A percentile compares a stretch with the other conserved stretches of the same genome.
phyloP scores from a whole-genome alignment of 2,888 invertebrate genomes.

The Chrysopilus asiliformis region DNA sequence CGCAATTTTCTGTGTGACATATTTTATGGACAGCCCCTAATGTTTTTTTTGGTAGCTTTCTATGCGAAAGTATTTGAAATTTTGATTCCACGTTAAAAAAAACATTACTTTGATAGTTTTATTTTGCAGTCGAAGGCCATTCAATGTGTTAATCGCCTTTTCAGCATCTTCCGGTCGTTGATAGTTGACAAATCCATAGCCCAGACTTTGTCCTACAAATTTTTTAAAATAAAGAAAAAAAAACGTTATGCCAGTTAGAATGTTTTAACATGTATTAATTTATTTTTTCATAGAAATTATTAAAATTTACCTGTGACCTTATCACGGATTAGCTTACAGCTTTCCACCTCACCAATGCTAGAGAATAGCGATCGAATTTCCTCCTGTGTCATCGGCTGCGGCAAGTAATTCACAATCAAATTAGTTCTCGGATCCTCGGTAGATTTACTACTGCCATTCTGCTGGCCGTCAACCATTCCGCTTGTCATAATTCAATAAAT shows the following conservation, averaged over 20 bases:
- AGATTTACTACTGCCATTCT: constrained; percentile 55
- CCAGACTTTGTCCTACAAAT: constrained; percentile 84
- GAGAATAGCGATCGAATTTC: constrained; percentile 89
- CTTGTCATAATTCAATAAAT: constrained; percentile 23
- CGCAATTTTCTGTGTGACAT: no score
- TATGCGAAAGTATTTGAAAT: no score
- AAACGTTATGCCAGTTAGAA: no score
- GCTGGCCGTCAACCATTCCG: constrained; percentile 54
- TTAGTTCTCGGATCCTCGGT: constrained; percentile 90
- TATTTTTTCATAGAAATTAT: no score
- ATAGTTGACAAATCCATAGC: constrained; percentile 99
- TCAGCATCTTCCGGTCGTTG: constrained; percentile 94
- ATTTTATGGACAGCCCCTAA: no score
- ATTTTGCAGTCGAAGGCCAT: constrained; percentile 96
- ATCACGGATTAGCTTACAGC: constrained; percentile 93
- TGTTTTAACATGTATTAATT: no score
- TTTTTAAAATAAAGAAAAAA: constrained; percentile 1
- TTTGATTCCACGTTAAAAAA: no score
- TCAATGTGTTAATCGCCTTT: constrained; percentile 95
- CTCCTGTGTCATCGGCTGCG: constrained; percentile 88
- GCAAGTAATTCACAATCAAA: constrained; percentile 89
- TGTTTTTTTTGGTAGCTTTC: no score
- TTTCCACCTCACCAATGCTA: constrained; percentile 91
- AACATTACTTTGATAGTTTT: constrained; percentile 98
- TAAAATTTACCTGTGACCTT: constrained; percentile 72